Conservation (phyloP, 2,113 vertebrate genomes). For the Lepidothrix coronata region DNA sequence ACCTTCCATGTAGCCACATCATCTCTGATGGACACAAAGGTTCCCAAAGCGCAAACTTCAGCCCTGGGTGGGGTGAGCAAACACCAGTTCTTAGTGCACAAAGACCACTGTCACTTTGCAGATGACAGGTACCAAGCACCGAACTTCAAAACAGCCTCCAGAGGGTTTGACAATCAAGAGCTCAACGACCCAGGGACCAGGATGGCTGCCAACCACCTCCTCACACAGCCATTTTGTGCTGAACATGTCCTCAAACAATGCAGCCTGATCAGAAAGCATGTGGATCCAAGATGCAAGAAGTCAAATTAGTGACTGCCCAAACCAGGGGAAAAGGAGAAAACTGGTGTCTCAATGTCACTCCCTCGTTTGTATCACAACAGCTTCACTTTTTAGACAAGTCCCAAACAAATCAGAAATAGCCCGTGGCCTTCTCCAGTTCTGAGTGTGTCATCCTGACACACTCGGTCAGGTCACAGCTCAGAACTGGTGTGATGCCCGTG, state of each 20-base stretch:
- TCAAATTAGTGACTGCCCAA: background rate
- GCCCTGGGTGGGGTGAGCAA: fast-evolving
- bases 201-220: background rate
- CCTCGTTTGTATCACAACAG: fast-evolving
- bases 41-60: background rate
- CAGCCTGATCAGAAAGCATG: background rate
- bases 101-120: background rate
- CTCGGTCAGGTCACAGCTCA: background rate
- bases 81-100: background rate
- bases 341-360: background rate
- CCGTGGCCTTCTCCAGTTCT: background rate
- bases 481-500: fast-evolving
- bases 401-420: background rate
- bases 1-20: background rate
- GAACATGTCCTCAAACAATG: fast-evolving
- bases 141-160: background rate
- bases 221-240: fast-evolving
- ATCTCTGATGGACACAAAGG: background rate
- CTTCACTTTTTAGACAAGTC: background rate
- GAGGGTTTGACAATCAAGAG: background rate
- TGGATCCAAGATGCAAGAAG: background rate
- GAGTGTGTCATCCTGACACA: background rate
- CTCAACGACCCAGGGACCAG: background rate
- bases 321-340: fast-evolving
- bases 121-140: background rate